Conservation (phyloP, 2,888 invertebrate species). For the Chloroclystis v-ata region DNA sequence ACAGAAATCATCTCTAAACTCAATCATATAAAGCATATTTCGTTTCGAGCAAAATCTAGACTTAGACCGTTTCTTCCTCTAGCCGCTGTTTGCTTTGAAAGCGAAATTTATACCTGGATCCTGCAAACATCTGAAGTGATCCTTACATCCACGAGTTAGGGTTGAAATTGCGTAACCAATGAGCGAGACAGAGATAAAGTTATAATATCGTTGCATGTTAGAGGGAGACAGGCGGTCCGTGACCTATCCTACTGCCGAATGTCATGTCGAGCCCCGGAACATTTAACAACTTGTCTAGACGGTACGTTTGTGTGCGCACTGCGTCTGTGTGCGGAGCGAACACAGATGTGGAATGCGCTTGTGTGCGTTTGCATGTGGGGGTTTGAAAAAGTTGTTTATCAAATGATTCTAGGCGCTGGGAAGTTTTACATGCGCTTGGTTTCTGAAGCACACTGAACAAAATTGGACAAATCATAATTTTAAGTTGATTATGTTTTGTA, state of each 20-base stretch:
- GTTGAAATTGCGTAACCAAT: conserved; percentile 38
- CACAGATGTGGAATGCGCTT: not conserved
- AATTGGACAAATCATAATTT: no score
- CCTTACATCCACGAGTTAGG: conserved; percentile 28
- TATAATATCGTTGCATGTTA: conserved; percentile 38
- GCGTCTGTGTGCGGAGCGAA: conserved; percentile 32
- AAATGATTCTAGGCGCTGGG: conserved; percentile 21
- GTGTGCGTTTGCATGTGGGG: conserved; percentile 13
- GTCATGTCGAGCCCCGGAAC: conserved; percentile 76
- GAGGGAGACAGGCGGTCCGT: conserved; percentile 68
- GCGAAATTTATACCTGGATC: conserved; percentile 71
- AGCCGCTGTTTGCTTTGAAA: conserved; percentile 56
- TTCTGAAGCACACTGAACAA: no score
- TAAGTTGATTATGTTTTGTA: no score
- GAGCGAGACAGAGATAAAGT: conserved; percentile 39
- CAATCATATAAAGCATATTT: conserved; percentile 16
- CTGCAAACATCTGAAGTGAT: conserved; percentile 20
- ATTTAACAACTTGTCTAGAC: conserved; percentile 75
- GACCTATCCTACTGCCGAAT: conserved; percentile 78
- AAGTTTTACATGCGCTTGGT: no score
- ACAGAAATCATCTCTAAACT: conserved; percentile 29
- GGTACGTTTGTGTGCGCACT: conserved; percentile 43
- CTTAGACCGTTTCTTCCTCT: conserved; percentile 42
- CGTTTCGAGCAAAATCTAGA: conserved; percentile 15
- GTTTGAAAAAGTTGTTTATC: conserved; percentile 28